A percentile compares a stretch with the other conserved stretches of the same genome.
Evolutionary conservation across 1,140 invertebrate genomes (phyloP).

Genomic region (Lepidurus apus): DNA sequence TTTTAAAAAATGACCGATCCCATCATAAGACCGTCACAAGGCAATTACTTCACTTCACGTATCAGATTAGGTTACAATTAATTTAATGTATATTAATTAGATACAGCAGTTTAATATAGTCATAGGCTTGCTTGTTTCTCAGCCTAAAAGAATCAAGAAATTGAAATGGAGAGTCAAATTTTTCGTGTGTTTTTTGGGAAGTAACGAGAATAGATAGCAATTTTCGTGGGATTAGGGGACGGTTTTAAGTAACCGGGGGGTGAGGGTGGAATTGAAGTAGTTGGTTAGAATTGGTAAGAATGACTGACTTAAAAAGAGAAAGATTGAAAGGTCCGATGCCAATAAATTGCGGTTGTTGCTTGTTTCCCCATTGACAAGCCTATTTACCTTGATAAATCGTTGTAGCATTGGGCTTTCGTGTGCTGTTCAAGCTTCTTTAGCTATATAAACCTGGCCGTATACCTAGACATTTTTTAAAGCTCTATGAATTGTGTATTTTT

Average conservation of each 20-base stretch:
- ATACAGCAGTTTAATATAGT: too few relatives aligned
- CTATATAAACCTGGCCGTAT: not conserved
- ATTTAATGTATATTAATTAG: too few relatives aligned
- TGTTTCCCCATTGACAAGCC: conserved; percentile 18
- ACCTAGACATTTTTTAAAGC: too few relatives aligned
- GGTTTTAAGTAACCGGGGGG: not conserved
- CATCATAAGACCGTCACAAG: not conserved
- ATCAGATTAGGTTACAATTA: too few relatives aligned
- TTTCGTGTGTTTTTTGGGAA: too few relatives aligned
- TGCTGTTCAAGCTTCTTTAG: not conserved
- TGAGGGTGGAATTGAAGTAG: not conserved
- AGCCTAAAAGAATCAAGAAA: too few relatives aligned
- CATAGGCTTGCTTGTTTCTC: too few relatives aligned
- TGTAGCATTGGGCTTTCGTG: not conserved
- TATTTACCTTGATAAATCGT: conserved; percentile 9
- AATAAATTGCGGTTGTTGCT: conserved; percentile 12
- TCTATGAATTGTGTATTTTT: too few relatives aligned
- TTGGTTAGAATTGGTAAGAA: not conserved
- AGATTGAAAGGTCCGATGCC: conserved; percentile 8
- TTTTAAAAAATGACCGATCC: not conserved
- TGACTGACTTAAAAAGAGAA: not conserved
- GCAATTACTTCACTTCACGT: too few relatives aligned
- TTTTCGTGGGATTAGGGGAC: not conserved
- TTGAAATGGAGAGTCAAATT: too few relatives aligned
- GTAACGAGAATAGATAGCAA: not conserved